Evolutionary conservation across 2,797 vertebrate species (phyloP).

Genomic region (Myoxocephalus aenaeus): DNA sequence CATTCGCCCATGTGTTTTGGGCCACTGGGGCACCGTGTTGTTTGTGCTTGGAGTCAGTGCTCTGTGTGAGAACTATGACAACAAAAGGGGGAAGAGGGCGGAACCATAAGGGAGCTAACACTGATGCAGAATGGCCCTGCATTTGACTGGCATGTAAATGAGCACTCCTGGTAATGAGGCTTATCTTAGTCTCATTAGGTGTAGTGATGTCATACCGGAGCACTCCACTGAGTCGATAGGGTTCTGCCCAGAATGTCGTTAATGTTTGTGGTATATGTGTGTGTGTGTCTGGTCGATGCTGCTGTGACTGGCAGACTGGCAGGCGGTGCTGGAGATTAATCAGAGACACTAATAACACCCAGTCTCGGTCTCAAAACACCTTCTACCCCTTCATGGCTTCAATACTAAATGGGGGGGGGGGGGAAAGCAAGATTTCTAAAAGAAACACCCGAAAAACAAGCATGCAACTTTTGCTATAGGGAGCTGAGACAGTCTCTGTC

Average conservation of each 20-base stretch:
- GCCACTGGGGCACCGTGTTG: slow-evolving; percentile 63
- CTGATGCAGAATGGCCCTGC: slow-evolving; percentile 34
- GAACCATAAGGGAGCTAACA: slow-evolving; percentile 39
- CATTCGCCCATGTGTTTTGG: slow-evolving; percentile 53
- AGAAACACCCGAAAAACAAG: slow-evolving; percentile 16
- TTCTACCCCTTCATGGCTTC: neutral
- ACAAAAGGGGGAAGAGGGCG: slow-evolving; percentile 50
- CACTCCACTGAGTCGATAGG: slow-evolving; percentile 59
- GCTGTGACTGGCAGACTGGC: slow-evolving; percentile 60
- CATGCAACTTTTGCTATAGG: slow-evolving; percentile 27
- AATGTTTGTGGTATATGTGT: slow-evolving; percentile 44
- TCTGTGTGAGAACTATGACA: slow-evolving; percentile 46
- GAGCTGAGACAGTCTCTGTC: slow-evolving; percentile 21
- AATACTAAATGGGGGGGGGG: slow-evolving; percentile 4
- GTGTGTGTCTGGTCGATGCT: slow-evolving; percentile 50
- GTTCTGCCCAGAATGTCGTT: slow-evolving; percentile 56
- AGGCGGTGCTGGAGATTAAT: slow-evolving; percentile 53
- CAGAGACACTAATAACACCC: slow-evolving; percentile 32
- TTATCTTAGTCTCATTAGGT: slow-evolving; percentile 70
- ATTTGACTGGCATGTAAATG: slow-evolving; percentile 62
- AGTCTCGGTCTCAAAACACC: slow-evolving; percentile 27
- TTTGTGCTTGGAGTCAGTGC: slow-evolving; percentile 59
- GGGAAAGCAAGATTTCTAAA: slow-evolving; percentile 14
- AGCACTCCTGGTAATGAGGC: slow-evolving; percentile 61
- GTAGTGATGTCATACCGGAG: slow-evolving; percentile 68